phyloP scores from a whole-genome alignment of 2,888 invertebrate genomes.

The Adineta ricciae region DNA sequence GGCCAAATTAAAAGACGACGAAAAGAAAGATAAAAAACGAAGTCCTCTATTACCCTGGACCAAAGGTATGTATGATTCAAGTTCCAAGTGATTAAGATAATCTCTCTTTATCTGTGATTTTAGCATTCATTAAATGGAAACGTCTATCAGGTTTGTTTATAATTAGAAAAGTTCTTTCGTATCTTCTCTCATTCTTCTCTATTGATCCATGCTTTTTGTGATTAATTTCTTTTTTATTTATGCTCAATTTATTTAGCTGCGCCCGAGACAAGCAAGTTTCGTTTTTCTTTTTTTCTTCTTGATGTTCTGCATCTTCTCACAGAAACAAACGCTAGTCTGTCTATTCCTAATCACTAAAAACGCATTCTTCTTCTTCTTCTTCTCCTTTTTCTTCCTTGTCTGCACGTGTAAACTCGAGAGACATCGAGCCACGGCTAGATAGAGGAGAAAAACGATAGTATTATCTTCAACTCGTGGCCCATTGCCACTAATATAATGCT shows the following conservation, averaged over 20 bases:
- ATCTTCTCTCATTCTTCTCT: background rate
- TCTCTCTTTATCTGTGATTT: background rate
- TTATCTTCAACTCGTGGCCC: background rate
- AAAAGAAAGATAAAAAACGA: conserved; percentile 72
- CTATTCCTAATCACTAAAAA: background rate
- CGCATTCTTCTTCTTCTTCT: too few relatives aligned
- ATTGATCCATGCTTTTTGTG: background rate
- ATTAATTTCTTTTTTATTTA: conserved; percentile 3
- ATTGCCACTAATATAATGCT: background rate
- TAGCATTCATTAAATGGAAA: conserved; percentile 28
- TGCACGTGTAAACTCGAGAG: background rate
- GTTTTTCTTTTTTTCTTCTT: background rate
- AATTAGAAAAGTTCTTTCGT: background rate
- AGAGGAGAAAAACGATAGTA: background rate
- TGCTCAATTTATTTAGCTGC: conserved; percentile 8
- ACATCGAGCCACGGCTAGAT: background rate
- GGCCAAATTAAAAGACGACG: conserved; percentile 25
- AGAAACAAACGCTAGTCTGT: background rate
- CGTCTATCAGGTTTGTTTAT: conserved; percentile 24
- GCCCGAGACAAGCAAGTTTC: conserved; percentile 18
- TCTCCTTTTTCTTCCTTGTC: background rate
- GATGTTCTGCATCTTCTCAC: background rate
- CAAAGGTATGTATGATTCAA: conserved; percentile 37
- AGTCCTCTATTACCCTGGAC: conserved; percentile 82
- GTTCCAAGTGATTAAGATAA: background rate